phyloP scores from a whole-genome alignment of 2,888 invertebrate species.

The Mesochorus sp. region DNA sequence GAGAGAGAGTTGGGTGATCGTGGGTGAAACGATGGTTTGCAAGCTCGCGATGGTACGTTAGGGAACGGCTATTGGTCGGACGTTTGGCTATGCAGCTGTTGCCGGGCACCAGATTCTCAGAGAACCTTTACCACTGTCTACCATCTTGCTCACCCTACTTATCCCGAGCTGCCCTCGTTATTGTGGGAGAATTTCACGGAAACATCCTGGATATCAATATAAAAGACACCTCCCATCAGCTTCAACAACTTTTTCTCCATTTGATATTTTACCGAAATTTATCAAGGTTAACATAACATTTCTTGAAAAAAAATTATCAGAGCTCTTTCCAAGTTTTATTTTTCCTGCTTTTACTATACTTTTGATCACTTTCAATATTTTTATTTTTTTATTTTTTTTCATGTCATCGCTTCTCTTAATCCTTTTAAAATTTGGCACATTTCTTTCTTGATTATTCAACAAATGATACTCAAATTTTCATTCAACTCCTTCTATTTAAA shows the following conservation, averaged over 20 bases:
- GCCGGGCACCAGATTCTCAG: constrained; percentile 71
- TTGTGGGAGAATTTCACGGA: constrained; percentile 28
- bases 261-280: background rate
- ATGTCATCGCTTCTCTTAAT: too few relatives aligned
- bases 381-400: too few relatives aligned
- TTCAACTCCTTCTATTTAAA: too few relatives aligned
- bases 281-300: background rate
- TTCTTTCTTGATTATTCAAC: too few relatives aligned
- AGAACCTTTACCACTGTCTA: constrained; percentile 38
- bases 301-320: background rate
- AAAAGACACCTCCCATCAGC: background rate
- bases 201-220: constrained; percentile 29
- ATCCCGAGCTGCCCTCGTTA: constrained; percentile 35
- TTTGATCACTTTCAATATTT: too few relatives aligned
- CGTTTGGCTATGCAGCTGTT: constrained; percentile 69
- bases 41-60: constrained; percentile 33
- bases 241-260: background rate
- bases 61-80: constrained; percentile 32
- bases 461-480: too few relatives aligned
- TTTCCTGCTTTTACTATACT: too few relatives aligned
- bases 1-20: constrained; percentile 3
- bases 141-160: constrained; percentile 52
- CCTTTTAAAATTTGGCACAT: too few relatives aligned
- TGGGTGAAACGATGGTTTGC: constrained; percentile 41
- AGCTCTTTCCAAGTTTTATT: too few relatives aligned